Evolutionary conservation across 53 echinoderm and acorn worm genomes (phyloP).

Genomic region (Zoroaster sp.): DNA sequence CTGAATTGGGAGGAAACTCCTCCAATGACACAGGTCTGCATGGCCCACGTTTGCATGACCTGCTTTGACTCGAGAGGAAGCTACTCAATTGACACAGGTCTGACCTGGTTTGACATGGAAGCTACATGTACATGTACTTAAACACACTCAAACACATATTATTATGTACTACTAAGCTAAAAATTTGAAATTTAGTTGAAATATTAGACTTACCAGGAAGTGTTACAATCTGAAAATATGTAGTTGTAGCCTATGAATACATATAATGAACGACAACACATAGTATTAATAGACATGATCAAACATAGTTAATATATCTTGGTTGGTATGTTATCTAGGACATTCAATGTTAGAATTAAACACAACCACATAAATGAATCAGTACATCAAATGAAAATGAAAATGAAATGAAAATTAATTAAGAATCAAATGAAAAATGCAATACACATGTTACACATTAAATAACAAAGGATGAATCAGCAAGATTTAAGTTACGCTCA

Average conservation of each 20-base stretch:
- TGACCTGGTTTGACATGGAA: background rate
- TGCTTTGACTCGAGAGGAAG: too few species aligned
- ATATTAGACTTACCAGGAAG: background rate
- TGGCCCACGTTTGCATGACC: too few species aligned
- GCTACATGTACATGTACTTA: too few species aligned
- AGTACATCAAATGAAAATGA: too few species aligned
- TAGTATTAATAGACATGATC: background rate
- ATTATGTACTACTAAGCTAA: background rate
- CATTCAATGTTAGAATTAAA: background rate
- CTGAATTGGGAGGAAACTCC: too few species aligned
- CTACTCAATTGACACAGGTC: too few species aligned
- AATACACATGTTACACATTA: background rate
- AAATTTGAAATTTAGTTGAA: background rate
- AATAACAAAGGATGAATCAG: background rate
- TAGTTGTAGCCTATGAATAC: background rate
- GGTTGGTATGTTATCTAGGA: background rate
- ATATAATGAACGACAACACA: background rate
- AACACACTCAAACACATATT: too few species aligned
- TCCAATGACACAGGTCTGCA: too few species aligned
- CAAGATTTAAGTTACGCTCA: background rate
- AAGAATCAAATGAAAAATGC: background rate
- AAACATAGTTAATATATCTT: background rate
- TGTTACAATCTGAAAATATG: background rate
- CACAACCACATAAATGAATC: background rate
- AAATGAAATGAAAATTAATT: background rate